phyloP scores from a whole-genome alignment of 2,888 invertebrate species.

The Iphiclides podalirius region DNA sequence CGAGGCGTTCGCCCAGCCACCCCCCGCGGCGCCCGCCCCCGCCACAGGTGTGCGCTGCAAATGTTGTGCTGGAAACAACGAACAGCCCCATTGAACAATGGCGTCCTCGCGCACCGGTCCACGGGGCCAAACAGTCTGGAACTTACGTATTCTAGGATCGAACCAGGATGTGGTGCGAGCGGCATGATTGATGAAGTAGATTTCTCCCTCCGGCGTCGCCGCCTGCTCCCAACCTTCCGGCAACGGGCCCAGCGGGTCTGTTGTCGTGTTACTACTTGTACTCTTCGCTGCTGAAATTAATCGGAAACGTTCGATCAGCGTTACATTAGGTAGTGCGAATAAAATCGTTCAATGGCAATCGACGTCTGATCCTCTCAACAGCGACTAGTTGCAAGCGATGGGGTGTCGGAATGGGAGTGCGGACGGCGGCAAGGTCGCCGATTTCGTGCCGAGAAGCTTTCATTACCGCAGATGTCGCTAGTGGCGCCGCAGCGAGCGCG shows the following conservation, averaged over 20 bases:
- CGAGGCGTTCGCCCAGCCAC: conserved; percentile 81
- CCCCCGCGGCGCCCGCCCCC: conserved; percentile 78
- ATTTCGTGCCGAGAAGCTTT: too few species aligned
- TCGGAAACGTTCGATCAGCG: conserved; percentile 46
- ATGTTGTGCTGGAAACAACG: conserved; percentile 74
- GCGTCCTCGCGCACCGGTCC: neutral
- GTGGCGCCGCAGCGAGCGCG: conserved; percentile 34
- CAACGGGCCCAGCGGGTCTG: conserved; percentile 85
- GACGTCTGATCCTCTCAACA: conserved; percentile 67
- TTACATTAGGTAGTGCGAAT: conserved; percentile 9
- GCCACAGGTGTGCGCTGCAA: conserved; percentile 79
- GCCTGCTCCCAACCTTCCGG: conserved; percentile 95
- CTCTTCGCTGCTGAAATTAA: conserved; percentile 78
- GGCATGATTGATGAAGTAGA: conserved; percentile 95
- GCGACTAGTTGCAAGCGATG: conserved; percentile 69
- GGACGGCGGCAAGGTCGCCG: conserved; percentile 61
- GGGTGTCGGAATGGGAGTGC: conserved; percentile 47
- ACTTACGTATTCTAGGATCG: conserved; percentile 98
- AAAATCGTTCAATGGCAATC: conserved; percentile 31
- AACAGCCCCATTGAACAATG: conserved; percentile 26
- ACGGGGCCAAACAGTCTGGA: too few species aligned
- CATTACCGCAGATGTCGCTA: conserved; percentile 30
- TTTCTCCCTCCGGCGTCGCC: conserved; percentile 90
- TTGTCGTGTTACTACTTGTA: conserved; percentile 73
- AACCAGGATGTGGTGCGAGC: conserved; percentile 98